A percentile compares a stretch with the other conserved stretches of the same genome.
These are phyloP conservation scores for Drosophila kambysellisi DNA, from an alignment of 2,888 invertebrate species.

Conservation along the genomic window DNA sequence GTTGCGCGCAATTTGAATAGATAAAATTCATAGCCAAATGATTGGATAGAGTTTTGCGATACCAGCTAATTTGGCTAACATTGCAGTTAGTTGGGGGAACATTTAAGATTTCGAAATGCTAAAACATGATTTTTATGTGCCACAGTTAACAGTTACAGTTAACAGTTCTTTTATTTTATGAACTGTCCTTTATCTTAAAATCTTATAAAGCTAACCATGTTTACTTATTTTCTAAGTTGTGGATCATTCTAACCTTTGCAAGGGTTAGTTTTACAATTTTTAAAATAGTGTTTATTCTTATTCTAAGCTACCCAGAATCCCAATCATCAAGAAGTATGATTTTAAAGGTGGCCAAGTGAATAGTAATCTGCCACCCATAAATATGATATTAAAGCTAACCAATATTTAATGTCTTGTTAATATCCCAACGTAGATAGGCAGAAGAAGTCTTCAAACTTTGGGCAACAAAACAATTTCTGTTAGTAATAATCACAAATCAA, in stretches of 20 bases:
- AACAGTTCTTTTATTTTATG: neutral
- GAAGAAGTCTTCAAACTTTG: conserved; percentile 28
- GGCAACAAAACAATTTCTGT: conserved; percentile 30
- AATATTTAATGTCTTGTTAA: conserved; percentile 35
- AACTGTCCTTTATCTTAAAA: too few species aligned
- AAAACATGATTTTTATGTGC: neutral
- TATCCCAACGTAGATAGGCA: conserved; percentile 17
- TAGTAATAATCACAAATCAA: conserved; percentile 58
- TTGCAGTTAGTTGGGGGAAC: neutral
- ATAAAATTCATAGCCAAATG: conserved; percentile 36
- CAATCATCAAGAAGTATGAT: neutral
- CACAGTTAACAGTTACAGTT: neutral
- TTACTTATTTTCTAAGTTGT: too few species aligned
- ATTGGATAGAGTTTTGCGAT: conserved; percentile 23
- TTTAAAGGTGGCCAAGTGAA: neutral
- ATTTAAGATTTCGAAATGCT: neutral
- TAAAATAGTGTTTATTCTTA: too few species aligned
- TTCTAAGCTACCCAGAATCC: too few species aligned
- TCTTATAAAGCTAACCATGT: too few species aligned
- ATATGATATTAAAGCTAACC: conserved; percentile 2
- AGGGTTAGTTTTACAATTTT: too few species aligned
- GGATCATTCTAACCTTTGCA: too few species aligned
- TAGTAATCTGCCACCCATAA: neutral
- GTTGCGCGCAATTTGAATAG: conserved; percentile 33
- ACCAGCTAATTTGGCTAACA: conserved; percentile 19